A percentile compares a stretch with the other conserved stretches of the same genome.
Conservation (phyloP, 2,797 vertebrate genomes). For the Sebastes umbrosus region DNA sequence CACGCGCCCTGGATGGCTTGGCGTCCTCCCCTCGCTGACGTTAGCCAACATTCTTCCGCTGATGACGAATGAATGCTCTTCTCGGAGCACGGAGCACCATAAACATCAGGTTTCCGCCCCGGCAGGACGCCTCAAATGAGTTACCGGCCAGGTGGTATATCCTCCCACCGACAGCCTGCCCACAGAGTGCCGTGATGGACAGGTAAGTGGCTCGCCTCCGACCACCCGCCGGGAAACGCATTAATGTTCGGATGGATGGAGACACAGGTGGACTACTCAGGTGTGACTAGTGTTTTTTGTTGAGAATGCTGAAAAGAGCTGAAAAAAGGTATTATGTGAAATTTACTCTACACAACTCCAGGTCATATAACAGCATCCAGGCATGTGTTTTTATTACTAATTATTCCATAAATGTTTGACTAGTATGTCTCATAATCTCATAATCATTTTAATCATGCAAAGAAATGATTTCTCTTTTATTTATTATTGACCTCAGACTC, state of each 20-base stretch:
- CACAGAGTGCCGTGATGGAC: constrained; percentile 33
- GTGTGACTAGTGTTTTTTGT: not conserved
- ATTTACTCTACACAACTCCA: not conserved
- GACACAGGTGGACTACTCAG: constrained; percentile 4
- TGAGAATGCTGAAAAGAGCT: constrained; percentile 1
- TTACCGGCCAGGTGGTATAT: constrained; percentile 60
- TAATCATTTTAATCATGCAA: not conserved
- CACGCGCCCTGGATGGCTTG: not conserved
- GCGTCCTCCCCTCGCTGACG: constrained; percentile 32
- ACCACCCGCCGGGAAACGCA: constrained; percentile 31
- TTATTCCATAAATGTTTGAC: not conserved
- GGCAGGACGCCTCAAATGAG: constrained; percentile 58
- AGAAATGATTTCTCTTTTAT: not conserved
- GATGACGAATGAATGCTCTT: constrained; percentile 70
- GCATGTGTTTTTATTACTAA: not conserved
- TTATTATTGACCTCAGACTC: not conserved
- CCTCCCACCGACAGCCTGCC: constrained; percentile 52
- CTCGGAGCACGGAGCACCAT: constrained; percentile 51
- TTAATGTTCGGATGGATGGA: constrained; percentile 35
- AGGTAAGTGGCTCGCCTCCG: constrained; percentile 40
- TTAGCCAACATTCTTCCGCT: constrained; percentile 46
- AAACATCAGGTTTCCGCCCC: constrained; percentile 68
- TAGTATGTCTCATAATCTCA: not conserved
- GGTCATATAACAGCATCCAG: not conserved
- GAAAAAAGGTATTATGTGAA: not conserved